Evolutionary conservation across 2,797 vertebrate genomes (phyloP), one percentile per base, ranked within the genome.

Genomic region (Neopelma chrysocephalum): DNA sequence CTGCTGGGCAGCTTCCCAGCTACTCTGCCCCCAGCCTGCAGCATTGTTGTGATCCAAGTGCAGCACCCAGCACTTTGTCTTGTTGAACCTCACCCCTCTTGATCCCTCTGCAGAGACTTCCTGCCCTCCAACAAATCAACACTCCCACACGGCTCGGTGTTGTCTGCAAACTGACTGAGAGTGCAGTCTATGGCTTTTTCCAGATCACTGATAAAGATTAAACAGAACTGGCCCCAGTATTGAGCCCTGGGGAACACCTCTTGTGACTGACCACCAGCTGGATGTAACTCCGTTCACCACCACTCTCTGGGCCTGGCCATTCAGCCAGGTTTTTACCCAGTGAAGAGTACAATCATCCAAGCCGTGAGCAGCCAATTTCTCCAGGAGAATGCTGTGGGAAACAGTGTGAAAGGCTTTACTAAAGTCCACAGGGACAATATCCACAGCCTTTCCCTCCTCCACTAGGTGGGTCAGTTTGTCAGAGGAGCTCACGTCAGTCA

Each of bases 41-140:
- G 31, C 0, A 0, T 17, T 56, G 14, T 12, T 54, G 36, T 29
- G 48, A 56, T 15, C 36, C 26, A 21, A 7, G 10, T 6, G 11
- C 22, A 69, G 42, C 12, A 76, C 15, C 6, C 0, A 0, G 3
- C 18, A 69, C 15, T 12, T 3, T 17, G 7, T 12, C 23, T 38
- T 6, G 5, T 6, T 6, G 43, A n/a, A 43, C 42, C 36, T 89
- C 36, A 64, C 10, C 43, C 32, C 31, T 65, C 62, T n/a, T 65
- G 22, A 62, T 36, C 56, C 36, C 19, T 56, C 62, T 76, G 48
- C 15, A 48, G 48, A 69, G 18, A 32, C 32, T n/a, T 62, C 36
- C 64, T 50, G 70, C 18, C 19, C 70, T 48, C 54, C 70, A 36
- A 48, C 31, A 61, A 8, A 61, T 2, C 40, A 61, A 42, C 40